A percentile compares a stretch with the other conserved stretches of the same genome.
These are phyloP conservation scores for Nannobrachium achirus DNA, from an alignment of 2,113 vertebrate species.

Conservation along the genomic window DNA sequence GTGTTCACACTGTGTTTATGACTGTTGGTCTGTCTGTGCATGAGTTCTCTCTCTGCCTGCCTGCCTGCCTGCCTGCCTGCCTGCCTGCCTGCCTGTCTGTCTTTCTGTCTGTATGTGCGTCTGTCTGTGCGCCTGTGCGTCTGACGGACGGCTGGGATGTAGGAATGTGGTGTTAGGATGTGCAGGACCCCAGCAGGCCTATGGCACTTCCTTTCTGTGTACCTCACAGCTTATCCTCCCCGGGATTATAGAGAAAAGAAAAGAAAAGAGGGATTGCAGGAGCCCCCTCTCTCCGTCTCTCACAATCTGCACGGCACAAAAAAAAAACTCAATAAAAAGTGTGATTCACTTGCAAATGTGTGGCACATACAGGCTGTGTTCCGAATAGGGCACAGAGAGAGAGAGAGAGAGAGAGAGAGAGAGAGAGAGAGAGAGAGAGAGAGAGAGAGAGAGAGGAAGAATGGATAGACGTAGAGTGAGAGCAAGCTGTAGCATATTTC, in stretches of 20 bases:
- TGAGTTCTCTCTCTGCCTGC: slow-evolving; percentile 8
- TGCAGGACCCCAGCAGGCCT: slow-evolving; percentile 73
- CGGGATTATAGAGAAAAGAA: slow-evolving; percentile 78
- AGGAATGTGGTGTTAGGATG: slow-evolving; percentile 71
- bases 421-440: slow-evolving; percentile 50
- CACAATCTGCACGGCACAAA: slow-evolving; percentile 25
- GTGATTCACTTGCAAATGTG: slow-evolving; percentile 84
- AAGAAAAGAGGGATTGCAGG: slow-evolving; percentile 73
- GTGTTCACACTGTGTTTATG: slow-evolving; percentile 4
- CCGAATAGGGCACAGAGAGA: slow-evolving; percentile 47
- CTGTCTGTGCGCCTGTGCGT: slow-evolving; percentile 31
- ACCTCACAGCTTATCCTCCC: slow-evolving; percentile 79
- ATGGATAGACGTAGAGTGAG: slow-evolving; percentile 2
- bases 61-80: too few species aligned
- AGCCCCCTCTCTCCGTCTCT: slow-evolving; percentile 57
- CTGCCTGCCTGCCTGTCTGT: not conserved
- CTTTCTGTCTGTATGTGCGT: not conserved
- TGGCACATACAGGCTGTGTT: slow-evolving; percentile 68
- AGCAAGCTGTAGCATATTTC: slow-evolving; percentile 50
- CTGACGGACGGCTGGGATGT: slow-evolving; percentile 46
- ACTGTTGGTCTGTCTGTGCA: slow-evolving; percentile 8
- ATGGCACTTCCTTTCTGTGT: slow-evolving; percentile 82
- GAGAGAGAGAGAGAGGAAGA: slow-evolving; percentile 44
- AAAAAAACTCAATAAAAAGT: slow-evolving; percentile 71
- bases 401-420: slow-evolving; percentile 27